phyloP scores from a whole-genome alignment of 2,113 vertebrate genomes.

The Macrotus californicus region DNA sequence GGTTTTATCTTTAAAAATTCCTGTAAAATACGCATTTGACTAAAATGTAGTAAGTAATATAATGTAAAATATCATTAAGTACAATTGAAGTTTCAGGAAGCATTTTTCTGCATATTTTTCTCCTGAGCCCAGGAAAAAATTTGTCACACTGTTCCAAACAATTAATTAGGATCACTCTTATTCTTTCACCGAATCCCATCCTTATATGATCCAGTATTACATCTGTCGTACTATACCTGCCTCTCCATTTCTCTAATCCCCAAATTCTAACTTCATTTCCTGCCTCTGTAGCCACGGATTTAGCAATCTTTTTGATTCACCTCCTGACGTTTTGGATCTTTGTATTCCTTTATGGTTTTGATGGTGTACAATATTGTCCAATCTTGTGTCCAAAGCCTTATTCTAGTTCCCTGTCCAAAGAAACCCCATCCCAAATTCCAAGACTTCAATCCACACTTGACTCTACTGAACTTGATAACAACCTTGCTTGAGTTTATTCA shows the following conservation, averaged over 20 bases:
- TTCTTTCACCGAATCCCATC: background rate
- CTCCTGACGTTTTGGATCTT: background rate
- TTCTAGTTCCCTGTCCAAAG: background rate
- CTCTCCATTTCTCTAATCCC: background rate
- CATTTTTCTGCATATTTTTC: background rate
- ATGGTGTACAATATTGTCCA: background rate
- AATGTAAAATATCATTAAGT: background rate
- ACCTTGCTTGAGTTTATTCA: background rate
- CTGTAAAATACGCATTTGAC: background rate
- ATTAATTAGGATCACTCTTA: background rate
- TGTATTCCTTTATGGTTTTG: background rate
- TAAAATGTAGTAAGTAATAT: background rate
- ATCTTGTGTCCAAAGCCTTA: background rate
- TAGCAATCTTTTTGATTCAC: background rate
- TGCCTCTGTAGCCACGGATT: background rate
- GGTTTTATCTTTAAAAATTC: background rate
- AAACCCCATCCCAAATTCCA: background rate
- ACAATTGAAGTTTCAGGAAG: background rate
- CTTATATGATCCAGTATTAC: background rate
- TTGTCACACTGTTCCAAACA: background rate
- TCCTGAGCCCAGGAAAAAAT: background rate
- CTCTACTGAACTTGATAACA: background rate
- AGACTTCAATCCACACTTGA: background rate
- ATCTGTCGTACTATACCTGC: background rate
- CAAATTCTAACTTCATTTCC: background rate